Evolutionary conservation across 1,140 invertebrate species (phyloP), one percentile per base, ranked within the genome.

Genomic region (Camponotus pennsylvanicus): DNA sequence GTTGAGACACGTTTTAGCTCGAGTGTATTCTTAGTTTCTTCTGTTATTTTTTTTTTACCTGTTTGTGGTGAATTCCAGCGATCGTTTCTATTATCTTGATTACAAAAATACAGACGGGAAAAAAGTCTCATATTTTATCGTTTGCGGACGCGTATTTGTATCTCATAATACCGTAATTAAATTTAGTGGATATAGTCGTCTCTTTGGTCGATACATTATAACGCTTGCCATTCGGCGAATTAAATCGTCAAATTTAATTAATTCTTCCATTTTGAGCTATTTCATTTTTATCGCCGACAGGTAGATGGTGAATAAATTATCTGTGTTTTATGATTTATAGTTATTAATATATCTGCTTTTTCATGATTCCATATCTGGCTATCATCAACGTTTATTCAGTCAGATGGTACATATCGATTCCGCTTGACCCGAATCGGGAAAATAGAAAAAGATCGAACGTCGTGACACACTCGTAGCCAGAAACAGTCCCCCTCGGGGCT

Each of bases 321-420:
- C 34, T 57, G 37, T 63, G 15, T 13, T 7, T 80, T 70, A 69
- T 70, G 45, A 80, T 80, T 80, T 80, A 80, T 80, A 42, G 34
- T 57, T 52, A 52, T 18, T 4, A 52, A 52, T 52, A 52, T 52
- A 1, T 5, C 45, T 34, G 45, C 45, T 80, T 66, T 70, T 42
- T 80, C 77, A 57, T 13, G 15, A n/a, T 15, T 34, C 45, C 1
- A 3, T 79, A 27, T 52, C 59, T 40, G 18, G 32, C 11, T 42
- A 15, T 79, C 77, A 70, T 70, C 77, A 32, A 70, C 49, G 37
- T 32, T 21, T 27, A 27, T 27, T 83, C 55, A 32, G 18, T 27
- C 80, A 83, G 80, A 76, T 76, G 80, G 69, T 42, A 61, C 70
- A 76, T 75, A 83, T 83, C 70, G 80, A 83, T 77, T 85, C 61